Conservation (phyloP, 1,140 invertebrate genomes). For the Caenorhabditis latens region DNA sequence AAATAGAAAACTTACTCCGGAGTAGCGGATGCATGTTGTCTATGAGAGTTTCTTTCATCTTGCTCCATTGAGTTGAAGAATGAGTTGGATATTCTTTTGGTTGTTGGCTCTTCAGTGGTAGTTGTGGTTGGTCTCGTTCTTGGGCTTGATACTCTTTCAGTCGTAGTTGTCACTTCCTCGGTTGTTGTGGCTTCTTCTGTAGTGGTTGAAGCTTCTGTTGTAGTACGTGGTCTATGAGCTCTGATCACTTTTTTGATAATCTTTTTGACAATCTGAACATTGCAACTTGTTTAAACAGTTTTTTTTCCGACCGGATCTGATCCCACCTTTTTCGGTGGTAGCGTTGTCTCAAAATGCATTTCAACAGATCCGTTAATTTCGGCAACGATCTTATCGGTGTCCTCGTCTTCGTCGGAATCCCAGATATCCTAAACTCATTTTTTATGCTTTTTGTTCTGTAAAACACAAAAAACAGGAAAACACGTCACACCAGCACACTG, state of each 20-base stretch:
- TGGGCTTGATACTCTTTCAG: background rate
- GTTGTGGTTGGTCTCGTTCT: conserved; percentile 9
- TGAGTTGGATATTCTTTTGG: conserved; percentile 8
- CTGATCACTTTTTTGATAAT: conserved; percentile 54
- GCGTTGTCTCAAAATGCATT: conserved; percentile 32
- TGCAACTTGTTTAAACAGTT: background rate
- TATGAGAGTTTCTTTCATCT: background rate
- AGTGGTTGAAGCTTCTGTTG: conserved; percentile 11
- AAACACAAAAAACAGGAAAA: background rate
- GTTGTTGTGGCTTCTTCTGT: conserved; percentile 9
- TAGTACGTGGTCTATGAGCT: conserved; percentile 48
- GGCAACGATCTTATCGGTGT: conserved; percentile 41
- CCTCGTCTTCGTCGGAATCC: conserved; percentile 56
- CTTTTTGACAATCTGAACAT: conserved; percentile 26
- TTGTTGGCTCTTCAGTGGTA: conserved; percentile 11
- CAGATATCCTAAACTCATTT: conserved; percentile 59
- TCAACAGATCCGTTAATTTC: conserved; percentile 48
- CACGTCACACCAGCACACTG: conserved; percentile 12
- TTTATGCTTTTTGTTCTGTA: background rate
- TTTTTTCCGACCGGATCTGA: background rate
- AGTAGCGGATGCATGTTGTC: background rate
- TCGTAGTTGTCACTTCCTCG: conserved; percentile 4
- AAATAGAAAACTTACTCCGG: background rate
- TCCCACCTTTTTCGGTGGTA: conserved; percentile 32
- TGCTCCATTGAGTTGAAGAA: conserved; percentile 47